Conservation (phyloP, 2,113 vertebrate genomes). For the Vanacampus margaritifer region DNA sequence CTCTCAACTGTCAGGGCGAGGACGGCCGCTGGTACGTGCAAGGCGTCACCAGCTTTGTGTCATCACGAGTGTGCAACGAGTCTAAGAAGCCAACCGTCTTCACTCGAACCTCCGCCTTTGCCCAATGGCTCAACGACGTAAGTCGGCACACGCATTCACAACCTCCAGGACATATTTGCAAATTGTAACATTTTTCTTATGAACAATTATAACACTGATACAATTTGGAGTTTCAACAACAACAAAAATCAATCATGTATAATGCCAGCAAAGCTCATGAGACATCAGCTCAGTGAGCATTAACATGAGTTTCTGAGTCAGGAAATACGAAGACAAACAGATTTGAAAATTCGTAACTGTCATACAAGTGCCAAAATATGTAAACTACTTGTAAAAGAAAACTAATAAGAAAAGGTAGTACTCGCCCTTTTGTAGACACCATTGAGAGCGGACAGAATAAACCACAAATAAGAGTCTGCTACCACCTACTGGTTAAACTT, state of each 20-base stretch:
- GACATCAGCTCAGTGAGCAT: background rate
- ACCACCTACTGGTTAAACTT: background rate
- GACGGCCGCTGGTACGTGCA: slow-evolving; percentile 62
- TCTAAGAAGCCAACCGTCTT: slow-evolving; percentile 67
- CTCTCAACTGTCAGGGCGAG: slow-evolving; percentile 59
- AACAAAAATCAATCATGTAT: too few relatives aligned
- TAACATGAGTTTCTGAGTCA: background rate
- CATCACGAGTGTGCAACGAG: slow-evolving; percentile 54
- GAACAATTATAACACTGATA: background rate
- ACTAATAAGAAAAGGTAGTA: too few relatives aligned
- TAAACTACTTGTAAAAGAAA: too few relatives aligned
- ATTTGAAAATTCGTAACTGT: background rate
- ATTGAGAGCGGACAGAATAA: background rate
- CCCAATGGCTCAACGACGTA: slow-evolving; percentile 57
- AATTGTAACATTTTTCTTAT: background rate
- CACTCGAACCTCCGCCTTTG: slow-evolving; percentile 62
- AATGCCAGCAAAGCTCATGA: background rate
- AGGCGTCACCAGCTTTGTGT: slow-evolving; percentile 68
- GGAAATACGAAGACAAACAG: background rate
- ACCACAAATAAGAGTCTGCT: background rate
- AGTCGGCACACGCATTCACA: background rate
- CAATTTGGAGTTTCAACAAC: background rate
- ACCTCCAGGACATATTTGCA: background rate
- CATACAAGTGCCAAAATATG: too few relatives aligned
- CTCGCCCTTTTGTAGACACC: background rate